Conservation (phyloP, 2,113 vertebrate species). For the Phaetusa simplex region DNA sequence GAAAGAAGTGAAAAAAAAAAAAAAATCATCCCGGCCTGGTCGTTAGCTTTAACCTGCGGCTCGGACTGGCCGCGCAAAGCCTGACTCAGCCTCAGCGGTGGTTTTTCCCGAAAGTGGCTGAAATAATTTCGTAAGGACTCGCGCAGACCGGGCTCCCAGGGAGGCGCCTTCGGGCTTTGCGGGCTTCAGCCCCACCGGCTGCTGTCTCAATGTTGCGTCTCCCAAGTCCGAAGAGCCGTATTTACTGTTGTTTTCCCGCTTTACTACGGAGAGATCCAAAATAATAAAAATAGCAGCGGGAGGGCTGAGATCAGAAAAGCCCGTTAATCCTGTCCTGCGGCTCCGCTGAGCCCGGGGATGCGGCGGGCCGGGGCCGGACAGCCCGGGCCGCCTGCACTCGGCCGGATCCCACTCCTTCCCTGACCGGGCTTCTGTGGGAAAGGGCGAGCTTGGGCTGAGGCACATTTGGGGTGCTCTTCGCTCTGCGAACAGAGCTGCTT, state of each 20-base stretch:
- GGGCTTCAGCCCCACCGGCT: background rate
- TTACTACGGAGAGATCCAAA: background rate
- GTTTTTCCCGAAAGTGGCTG: background rate
- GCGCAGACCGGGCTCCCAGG: background rate
- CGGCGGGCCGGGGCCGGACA: background rate
- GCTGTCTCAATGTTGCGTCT: background rate
- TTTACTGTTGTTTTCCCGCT: background rate
- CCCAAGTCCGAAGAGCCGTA: background rate
- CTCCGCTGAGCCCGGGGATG: background rate
- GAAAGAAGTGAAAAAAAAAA: rapidly evolving
- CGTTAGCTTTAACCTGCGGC: background rate
- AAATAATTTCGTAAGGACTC: rapidly evolving
- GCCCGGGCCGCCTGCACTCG: background rate
- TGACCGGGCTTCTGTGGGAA: background rate
- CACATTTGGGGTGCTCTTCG: background rate
- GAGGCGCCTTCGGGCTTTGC: background rate
- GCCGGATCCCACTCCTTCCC: background rate
- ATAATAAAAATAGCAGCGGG: background rate
- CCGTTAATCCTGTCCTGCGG: background rate
- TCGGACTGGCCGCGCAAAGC: background rate
- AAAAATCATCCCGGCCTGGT: too few species aligned
- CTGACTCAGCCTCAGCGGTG: background rate
- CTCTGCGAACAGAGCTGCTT: background rate
- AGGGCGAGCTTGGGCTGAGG: background rate
- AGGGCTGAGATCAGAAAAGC: background rate